Evolutionary conservation across 2,888 invertebrate species (phyloP), one percentile per base, ranked within the genome.

Genomic region (Laothoe populi): DNA sequence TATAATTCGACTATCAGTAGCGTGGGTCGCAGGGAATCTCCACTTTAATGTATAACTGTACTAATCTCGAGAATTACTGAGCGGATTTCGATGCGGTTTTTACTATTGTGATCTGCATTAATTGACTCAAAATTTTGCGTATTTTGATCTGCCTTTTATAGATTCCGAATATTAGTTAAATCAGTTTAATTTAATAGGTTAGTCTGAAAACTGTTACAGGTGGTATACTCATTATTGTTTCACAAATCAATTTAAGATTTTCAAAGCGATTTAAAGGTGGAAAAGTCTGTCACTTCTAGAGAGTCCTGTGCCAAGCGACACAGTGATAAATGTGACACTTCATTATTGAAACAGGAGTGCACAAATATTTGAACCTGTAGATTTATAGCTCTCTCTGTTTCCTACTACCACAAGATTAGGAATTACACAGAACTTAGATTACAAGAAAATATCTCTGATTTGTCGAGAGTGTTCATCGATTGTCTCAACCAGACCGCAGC

Each of bases 341-440:
- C 31, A 19, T 49, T 49, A 49, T 26, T 10, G 16, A 16, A 48
- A 24, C 26, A 26, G 3, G n/a, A 49, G n/a, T n/a, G 8, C 26
- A n/a, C 2, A 49, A 49, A 21, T 49, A 49, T 49, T 49, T 49
- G 31, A 49, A 31, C 49, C 49, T 10, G n/a, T 16, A 16, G 26
- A 16, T n/a, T n/a, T n/a, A 10, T 49, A 23, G 46, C 46, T 23
- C 23, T 46, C 23, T 0, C 19, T 4, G 2, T 21, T 7, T 23
- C 11, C 23, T 23, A 23, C 23, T 3, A 13, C 21, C 46, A 23
- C 45, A 21, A 23, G 10, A 23, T 23, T 21, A 10, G 11, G 46
- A 23, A 10, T 11, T 0, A 4, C 11, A 21, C 4, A 40, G 5
- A 40, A 40, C 40, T 40, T 40, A 40, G 40, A n/a, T n/a, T n/a